Conservation (phyloP, 2,888 invertebrate species). For the Tachystola acroxantha region DNA sequence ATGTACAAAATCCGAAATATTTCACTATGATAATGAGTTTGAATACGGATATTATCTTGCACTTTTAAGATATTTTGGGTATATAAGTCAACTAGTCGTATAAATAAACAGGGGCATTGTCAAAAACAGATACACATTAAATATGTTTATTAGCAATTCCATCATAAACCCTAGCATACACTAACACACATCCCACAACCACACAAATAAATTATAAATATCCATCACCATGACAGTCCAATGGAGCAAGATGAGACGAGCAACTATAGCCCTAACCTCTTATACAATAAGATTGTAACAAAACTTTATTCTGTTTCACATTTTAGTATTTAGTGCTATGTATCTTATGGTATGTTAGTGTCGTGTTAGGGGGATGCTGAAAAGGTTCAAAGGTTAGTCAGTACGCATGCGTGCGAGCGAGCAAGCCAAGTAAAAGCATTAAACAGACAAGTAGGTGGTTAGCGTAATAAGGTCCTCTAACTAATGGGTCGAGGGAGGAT, state of each 20-base stretch:
- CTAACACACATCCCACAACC: slow-evolving; percentile 21
- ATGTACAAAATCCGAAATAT: too few species aligned
- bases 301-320: not conserved
- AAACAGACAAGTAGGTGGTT: slow-evolving; percentile 48
- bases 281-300: not conserved
- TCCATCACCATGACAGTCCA: slow-evolving; percentile 29
- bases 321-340: slow-evolving; percentile 28
- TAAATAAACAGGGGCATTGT: too few species aligned
- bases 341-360: slow-evolving; percentile 43
- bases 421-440: slow-evolving; percentile 65
- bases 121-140: too few species aligned
- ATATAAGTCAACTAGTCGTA: too few species aligned
- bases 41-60: too few species aligned
- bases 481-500: slow-evolving; percentile 17
- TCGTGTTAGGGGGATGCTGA: slow-evolving; percentile 72
- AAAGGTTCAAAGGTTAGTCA: slow-evolving; percentile 72
- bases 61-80: too few species aligned
- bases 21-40: too few species aligned
- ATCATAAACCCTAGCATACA: too few species aligned
- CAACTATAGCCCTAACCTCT: slow-evolving; percentile 21
- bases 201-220: slow-evolving; percentile 18
- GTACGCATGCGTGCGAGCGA: slow-evolving; percentile 71
- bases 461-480: slow-evolving; percentile 54
- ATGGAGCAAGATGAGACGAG: slow-evolving; percentile 52
- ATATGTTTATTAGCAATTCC: too few species aligned